These are phyloP conservation scores for Neodiprion pinetum DNA, from an alignment of 1,140 invertebrate species.

Conservation along the genomic window DNA sequence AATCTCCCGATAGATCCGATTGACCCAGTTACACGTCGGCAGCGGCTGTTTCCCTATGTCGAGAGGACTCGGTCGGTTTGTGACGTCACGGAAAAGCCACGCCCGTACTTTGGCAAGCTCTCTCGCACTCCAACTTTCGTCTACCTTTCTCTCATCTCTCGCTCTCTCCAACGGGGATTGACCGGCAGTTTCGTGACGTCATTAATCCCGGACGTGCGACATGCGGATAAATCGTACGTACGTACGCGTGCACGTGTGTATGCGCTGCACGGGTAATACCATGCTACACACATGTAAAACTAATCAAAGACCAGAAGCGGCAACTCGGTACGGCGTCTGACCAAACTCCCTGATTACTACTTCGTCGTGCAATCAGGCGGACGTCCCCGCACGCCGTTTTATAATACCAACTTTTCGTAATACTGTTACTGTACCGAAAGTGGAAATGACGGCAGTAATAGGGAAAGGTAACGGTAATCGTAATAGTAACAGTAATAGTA, in stretches of 20 bases:
- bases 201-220: too few relatives aligned
- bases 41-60: not conserved
- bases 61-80: conserved; percentile 8
- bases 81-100: conserved; percentile 33
- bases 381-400: not conserved
- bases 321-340: not conserved
- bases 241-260: too few relatives aligned
- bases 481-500: too few relatives aligned
- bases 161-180: too few relatives aligned
- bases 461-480: too few relatives aligned
- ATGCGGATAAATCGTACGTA: too few relatives aligned
- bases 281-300: too few relatives aligned
- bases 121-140: conserved; percentile 28
- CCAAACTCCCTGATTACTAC: not conserved
- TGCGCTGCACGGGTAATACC: too few relatives aligned
- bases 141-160: conserved; percentile 18
- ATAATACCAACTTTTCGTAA: not conserved
- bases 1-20: conserved; percentile 28
- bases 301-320: too few relatives aligned
- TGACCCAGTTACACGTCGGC: conserved; percentile 39
- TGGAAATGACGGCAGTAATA: too few relatives aligned
- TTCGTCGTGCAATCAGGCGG: not conserved
- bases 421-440: too few relatives aligned
- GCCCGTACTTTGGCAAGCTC: conserved; percentile 24
- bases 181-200: too few relatives aligned